Evolutionary conservation across 2,888 invertebrate genomes (phyloP), one percentile per base, ranked within the genome.

Genomic region (Orgyia antiqua): DNA sequence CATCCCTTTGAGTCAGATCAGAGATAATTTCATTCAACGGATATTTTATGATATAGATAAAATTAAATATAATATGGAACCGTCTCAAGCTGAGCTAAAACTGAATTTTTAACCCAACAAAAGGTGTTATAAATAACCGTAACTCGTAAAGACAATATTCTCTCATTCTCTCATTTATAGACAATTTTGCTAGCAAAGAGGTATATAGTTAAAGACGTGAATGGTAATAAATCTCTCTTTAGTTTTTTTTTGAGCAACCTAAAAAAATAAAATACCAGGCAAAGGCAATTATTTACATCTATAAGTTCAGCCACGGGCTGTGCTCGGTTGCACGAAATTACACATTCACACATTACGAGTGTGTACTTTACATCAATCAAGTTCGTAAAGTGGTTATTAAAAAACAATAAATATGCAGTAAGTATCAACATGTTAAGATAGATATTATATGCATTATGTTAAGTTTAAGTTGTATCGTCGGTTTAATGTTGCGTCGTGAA

Each of bases 281-380:
- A 26, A 25, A 29, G 12, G 28, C 38, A 36, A 46, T 52, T 42
- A 40, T 45, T 40, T 24, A 27, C 28, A 27, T 44, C 34, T 45
- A 38, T 34, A 25, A 15, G 6, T 34, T 36, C 13, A 28, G 42
- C 24, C 27, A 12, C 27, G 6, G 18, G 34, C 23, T 10, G n/a
- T 13, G 18, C 7, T 29, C 32, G 11, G 27, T 24, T 36, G 31
- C 26, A 36, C 17, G 29, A 12, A 31, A 31, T 37, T 42, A 43
- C 36, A 38, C 40, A 49, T 56, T 45, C 38, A 51, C 56, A 55
- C 46, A 52, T 47, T 46, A 41, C 23, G 27, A 24, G 33, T 42
- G 33, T 46, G 38, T 46, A 39, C 31, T 59, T 54, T 45, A 42
- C 50, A 53, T 50, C 56, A 39, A 50, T 54, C 48, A 45, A 35